These are phyloP conservation scores for Caenorhabditis plicata DNA, from an alignment of 2,888 invertebrate species.

Conservation along the genomic window DNA sequence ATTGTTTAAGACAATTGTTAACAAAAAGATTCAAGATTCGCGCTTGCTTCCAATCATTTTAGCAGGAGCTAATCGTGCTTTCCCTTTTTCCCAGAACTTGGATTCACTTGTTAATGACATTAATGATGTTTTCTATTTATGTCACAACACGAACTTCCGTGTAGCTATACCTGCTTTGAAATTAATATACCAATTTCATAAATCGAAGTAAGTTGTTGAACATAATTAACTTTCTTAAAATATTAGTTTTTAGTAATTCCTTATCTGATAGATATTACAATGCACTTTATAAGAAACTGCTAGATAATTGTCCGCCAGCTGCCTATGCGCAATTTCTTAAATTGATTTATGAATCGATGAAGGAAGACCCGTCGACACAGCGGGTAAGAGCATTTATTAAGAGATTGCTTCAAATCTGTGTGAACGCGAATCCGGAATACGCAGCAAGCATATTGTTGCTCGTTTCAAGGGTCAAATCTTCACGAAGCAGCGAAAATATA, in stretches of 20 bases:
- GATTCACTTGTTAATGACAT: constrained; percentile 73
- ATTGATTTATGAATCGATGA: constrained; percentile 72
- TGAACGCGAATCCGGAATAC: constrained; percentile 77
- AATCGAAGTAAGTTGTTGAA: constrained; percentile 35
- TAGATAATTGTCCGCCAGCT: constrained; percentile 73
- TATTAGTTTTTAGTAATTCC: constrained; percentile 63
- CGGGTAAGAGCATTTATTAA: constrained; percentile 84
- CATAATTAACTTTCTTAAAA: too few species aligned
- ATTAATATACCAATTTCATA: constrained; percentile 73
- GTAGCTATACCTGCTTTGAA: constrained; percentile 72
- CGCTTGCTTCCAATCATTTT: constrained; percentile 82
- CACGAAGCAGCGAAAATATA: constrained; percentile 72
- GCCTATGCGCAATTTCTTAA: constrained; percentile 67
- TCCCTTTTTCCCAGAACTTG: constrained; percentile 76
- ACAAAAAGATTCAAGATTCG: constrained; percentile 77
- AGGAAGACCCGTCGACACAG: constrained; percentile 65
- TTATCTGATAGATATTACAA: constrained; percentile 74
- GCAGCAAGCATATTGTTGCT: constrained; percentile 81
- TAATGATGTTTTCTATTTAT: constrained; percentile 79
- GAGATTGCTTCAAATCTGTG: constrained; percentile 72
- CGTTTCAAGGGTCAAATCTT: constrained; percentile 42
- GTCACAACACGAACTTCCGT: constrained; percentile 79
- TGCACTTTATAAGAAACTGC: constrained; percentile 83
- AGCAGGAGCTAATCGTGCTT: constrained; percentile 81
- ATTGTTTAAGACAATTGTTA: constrained; percentile 79